phyloP scores from a whole-genome alignment of 37 sponge, comb jelly and placozoan species.

The Mnemiopsis leidyi region DNA sequence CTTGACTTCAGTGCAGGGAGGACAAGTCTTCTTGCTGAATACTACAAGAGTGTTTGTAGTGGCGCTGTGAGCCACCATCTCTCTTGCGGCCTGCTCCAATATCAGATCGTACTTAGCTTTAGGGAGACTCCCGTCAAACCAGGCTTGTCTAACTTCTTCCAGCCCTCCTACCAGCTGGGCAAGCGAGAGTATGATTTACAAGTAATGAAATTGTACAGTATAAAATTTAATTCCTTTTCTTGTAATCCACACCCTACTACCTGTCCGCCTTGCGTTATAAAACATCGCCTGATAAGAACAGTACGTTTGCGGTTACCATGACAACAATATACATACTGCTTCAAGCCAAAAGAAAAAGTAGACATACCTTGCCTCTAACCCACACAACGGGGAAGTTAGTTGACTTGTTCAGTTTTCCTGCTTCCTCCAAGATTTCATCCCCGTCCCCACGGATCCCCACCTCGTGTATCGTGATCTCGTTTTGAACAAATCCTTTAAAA shows the following conservation, averaged over 20 bases:
- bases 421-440: background rate
- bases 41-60: background rate
- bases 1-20: slow-evolving; percentile 35
- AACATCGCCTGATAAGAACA: too few species aligned
- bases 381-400: background rate
- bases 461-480: background rate
- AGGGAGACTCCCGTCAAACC: slow-evolving; percentile 17
- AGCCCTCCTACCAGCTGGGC: background rate
- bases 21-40: background rate
- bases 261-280: too few species aligned
- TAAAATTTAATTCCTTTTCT: too few species aligned
- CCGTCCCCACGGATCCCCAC: background rate
- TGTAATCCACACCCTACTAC: too few species aligned
- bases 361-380: background rate
- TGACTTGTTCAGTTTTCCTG: background rate
- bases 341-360: too few species aligned
- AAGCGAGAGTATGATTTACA: background rate
- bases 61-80: slow-evolving; percentile 15
- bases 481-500: background rate
- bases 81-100: background rate
- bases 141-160: background rate
- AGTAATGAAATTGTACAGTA: background rate
- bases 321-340: too few species aligned
- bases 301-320: too few species aligned
- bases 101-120: slow-evolving; percentile 7